Base-by-base conservation (phyloP, 2,888 invertebrate species). In the Torymus aiolomorphi region DNA sequence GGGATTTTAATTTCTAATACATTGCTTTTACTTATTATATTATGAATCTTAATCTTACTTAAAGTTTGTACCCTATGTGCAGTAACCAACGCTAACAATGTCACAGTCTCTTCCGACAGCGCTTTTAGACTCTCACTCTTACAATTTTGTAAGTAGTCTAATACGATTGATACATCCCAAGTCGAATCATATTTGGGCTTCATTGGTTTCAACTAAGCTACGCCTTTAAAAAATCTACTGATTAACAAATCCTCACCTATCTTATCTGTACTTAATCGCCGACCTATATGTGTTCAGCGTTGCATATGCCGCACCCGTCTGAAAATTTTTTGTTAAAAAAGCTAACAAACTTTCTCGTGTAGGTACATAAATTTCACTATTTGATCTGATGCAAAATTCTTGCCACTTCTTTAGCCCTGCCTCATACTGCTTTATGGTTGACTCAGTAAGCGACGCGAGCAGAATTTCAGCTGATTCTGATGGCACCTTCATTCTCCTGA, bases 181-280 rank as follows among this genome's bases (percentile, higher is more conserved):
- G 80, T 83, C 2, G 49, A 14, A 24, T 67, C 13, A 42, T 82
- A 83, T 42, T 80, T 83, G 1, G 80, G 81, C 16, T 63, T 72
- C 0, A 74, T 57, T 13, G 80, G 81, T 24, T 78, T 70, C 12
- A 77, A n/a, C 57, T 78, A 83, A 20, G 61, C 82, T 3, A 80
- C 14, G 0, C 80, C 83, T 20, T 73, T 80, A 11, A 83, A 72
- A 73, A 82, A 82, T 31, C 80, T 65, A 51, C 69, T 54, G 20
- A 77, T 67, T 16, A 65, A 14, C 10, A 51, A 31, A 57, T 80
- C 54, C 13, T 76, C 56, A 61, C 61, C 74, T 16, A 69, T 61
- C 59, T 76, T 31, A n/a, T 20, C 51, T 56, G n/a, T n/a, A n/a
- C n/a, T n/a, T n/a, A n/a, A 83, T 76, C 18, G 82, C 80, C 24